A percentile compares a stretch with the other conserved stretches of the same genome.
Conservation (phyloP, 2,113 vertebrate species). For the Rousettus leschenaultii region DNA sequence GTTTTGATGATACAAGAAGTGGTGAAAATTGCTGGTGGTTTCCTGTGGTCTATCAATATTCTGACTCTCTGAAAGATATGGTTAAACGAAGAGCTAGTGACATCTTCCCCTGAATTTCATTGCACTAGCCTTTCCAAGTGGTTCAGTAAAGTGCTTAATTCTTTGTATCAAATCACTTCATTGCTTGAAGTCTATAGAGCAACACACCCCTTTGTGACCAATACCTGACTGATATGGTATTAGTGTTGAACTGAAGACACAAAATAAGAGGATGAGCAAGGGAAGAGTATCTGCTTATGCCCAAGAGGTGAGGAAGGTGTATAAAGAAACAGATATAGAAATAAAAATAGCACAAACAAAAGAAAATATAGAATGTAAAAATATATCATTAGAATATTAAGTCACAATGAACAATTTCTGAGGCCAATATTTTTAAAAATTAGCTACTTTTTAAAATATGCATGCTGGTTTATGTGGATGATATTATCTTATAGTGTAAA, state of each 20-base stretch:
- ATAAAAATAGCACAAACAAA: not conserved
- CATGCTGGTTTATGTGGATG: not conserved
- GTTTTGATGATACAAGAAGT: not conserved
- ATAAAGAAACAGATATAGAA: not conserved
- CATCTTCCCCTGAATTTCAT: conserved; percentile 23
- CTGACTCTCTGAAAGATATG: not conserved
- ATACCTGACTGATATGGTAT: not conserved
- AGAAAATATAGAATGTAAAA: not conserved
- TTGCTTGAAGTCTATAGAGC: conserved; percentile 28
- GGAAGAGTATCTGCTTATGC: not conserved
- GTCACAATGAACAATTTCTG: not conserved
- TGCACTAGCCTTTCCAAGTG: not conserved
- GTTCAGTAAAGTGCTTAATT: conserved; percentile 13
- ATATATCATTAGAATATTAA: not conserved
- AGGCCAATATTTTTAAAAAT: too few relatives aligned
- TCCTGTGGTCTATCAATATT: conserved; percentile 25
- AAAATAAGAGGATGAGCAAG: not conserved
- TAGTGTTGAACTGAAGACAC: not conserved
- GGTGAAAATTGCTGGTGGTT: conserved; percentile 34
- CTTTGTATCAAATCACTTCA: conserved; percentile 35
- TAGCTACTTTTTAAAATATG: too few relatives aligned
- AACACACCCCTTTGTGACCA: not conserved
- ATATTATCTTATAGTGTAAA: not conserved
- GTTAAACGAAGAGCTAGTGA: not conserved
- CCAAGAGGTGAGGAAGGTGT: not conserved